Percentiles rank a stretch among this genome's conserved stretches.
Evolutionary conservation across 2,113 vertebrate species (phyloP).

Genomic region (Xiphias gladius): DNA sequence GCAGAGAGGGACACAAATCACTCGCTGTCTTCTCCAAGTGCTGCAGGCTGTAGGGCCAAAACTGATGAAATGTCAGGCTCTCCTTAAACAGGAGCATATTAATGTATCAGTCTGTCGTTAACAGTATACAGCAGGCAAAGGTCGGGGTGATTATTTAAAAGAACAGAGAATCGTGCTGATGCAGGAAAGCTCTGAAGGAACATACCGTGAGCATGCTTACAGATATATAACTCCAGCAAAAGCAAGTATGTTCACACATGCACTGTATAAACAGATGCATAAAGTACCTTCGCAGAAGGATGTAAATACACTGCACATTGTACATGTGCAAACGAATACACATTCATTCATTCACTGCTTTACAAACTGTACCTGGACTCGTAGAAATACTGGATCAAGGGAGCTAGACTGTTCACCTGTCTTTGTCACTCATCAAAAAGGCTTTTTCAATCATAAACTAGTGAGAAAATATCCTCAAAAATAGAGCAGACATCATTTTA

Average conservation of each 20-base stretch:
- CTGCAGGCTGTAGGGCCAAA: conserved; percentile 51
- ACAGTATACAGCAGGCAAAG: not conserved
- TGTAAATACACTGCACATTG: not conserved
- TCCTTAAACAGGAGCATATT: conserved; percentile 70
- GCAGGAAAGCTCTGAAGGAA: not conserved
- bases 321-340: not conserved
- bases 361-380: not conserved
- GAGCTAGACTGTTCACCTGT: not conserved
- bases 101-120: conserved; percentile 46
- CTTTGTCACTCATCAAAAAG: not conserved
- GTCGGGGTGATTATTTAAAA: conserved; percentile 9
- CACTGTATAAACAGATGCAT: conserved; percentile 1
- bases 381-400: not conserved
- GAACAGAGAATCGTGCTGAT: not conserved
- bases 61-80: conserved; percentile 57
- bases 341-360: not conserved
- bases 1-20: conserved; percentile 72
- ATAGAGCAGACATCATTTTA: no score
- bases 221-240: conserved; percentile 24
- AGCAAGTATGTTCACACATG: not conserved
- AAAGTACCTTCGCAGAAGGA: not conserved
- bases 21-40: conserved; percentile 34
- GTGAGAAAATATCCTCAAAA: not conserved
- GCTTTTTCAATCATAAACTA: no score
- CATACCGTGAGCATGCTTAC: not conserved